Evolutionary conservation across 2,113 vertebrate species (phyloP).

Genomic region (Turnix velox): DNA sequence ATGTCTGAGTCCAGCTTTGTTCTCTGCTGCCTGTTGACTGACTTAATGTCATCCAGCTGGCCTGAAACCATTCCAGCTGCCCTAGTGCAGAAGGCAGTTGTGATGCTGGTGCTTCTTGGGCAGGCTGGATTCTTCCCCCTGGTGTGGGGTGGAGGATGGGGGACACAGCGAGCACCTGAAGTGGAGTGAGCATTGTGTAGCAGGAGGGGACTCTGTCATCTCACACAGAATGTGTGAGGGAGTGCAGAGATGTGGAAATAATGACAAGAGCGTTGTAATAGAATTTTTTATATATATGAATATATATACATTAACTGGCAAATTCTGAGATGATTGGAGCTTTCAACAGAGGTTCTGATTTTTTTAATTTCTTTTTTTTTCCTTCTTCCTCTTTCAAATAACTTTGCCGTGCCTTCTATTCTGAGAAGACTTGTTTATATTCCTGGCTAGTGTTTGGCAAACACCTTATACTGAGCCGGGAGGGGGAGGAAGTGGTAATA

Average conservation of each 20-base stretch:
- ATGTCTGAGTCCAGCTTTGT: slow-evolving; percentile 49
- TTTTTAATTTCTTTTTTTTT: slow-evolving; percentile 32
- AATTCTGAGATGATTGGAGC: slow-evolving; percentile 58
- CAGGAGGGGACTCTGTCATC: background rate
- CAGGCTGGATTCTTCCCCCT: background rate
- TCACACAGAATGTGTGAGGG: background rate
- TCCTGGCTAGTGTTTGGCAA: slow-evolving; percentile 66
- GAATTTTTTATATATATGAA: slow-evolving; percentile 28
- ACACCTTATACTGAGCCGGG: slow-evolving; percentile 34
- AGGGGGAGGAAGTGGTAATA: slow-evolving; percentile 65
- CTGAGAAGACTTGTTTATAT: slow-evolving; percentile 76
- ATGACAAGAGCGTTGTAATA: slow-evolving; percentile 29
- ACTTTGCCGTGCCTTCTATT: slow-evolving; percentile 73
- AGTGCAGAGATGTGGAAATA: slow-evolving; percentile 1
- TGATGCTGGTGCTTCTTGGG: slow-evolving; percentile 30
- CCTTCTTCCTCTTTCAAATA: slow-evolving; percentile 48
- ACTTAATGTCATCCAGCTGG: slow-evolving; percentile 53
- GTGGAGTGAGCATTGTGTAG: background rate
- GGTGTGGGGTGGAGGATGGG: background rate
- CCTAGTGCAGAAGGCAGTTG: slow-evolving; percentile 1
- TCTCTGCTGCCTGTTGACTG: slow-evolving; percentile 43
- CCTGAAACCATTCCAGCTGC: slow-evolving; percentile 49
- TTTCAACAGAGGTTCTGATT: slow-evolving; percentile 52
- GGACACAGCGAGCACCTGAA: background rate
- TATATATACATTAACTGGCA: slow-evolving; percentile 61